A percentile compares a stretch with the other conserved stretches of the same genome.
Conservation (phyloP, 2,113 vertebrate species). For the Stercorarius parasiticus region DNA sequence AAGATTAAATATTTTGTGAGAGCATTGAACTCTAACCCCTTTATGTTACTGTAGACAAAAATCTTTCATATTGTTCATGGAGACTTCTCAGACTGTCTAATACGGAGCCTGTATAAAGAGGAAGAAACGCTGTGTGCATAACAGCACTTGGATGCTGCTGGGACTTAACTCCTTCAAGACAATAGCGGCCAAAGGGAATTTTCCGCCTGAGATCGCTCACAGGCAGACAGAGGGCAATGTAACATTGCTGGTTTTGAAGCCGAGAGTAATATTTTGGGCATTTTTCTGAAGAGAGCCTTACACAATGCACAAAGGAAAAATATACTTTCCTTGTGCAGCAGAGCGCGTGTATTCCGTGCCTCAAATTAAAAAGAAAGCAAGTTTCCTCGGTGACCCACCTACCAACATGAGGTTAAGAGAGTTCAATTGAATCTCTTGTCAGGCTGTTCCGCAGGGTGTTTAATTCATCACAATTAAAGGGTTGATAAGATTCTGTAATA, state of each 20-base stretch:
- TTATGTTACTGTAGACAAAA: constrained; percentile 41
- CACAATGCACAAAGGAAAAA: neutral
- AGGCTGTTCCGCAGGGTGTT: constrained; percentile 17
- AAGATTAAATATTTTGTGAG: constrained; percentile 58
- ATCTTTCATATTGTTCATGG: constrained; percentile 37
- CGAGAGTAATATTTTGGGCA: neutral
- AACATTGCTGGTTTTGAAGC: constrained; percentile 5
- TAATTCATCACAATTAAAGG: constrained; percentile 47
- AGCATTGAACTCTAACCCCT: constrained; percentile 51
- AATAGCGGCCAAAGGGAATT: neutral
- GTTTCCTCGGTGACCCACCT: neutral
- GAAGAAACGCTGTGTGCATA: constrained; percentile 15
- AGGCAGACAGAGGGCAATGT: constrained; percentile 42
- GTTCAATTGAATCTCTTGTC: constrained; percentile 16
- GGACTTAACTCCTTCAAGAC: constrained; percentile 55
- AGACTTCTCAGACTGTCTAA: constrained; percentile 38
- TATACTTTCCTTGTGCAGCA: neutral
- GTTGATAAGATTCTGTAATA: constrained; percentile 15
- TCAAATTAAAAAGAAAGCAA: neutral
- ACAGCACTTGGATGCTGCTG: constrained; percentile 1
- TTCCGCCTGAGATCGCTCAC: neutral
- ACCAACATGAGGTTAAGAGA: constrained; percentile 10
- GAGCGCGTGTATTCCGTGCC: neutral
- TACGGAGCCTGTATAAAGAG: neutral
- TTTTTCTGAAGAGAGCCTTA: neutral